phyloP scores from a whole-genome alignment of 2,113 vertebrate genomes.

The Heloderma charlesbogerti region DNA sequence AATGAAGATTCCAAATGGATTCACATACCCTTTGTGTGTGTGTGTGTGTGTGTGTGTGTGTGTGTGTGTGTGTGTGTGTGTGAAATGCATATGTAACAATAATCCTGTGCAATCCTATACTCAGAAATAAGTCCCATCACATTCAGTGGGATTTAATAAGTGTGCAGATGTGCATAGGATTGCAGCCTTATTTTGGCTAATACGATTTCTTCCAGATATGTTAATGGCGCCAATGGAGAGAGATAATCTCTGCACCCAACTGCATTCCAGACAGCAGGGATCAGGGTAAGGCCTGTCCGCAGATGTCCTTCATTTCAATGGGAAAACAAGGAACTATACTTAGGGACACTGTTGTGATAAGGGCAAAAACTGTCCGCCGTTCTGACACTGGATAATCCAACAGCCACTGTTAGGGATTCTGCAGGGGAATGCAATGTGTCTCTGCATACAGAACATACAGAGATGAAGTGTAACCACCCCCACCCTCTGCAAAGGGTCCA shows the following conservation, averaged over 20 bases:
- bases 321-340: not conserved
- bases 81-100: not conserved
- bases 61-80: too few species aligned
- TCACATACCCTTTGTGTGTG: too few species aligned
- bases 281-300: not conserved
- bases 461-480: not conserved
- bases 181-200: not conserved
- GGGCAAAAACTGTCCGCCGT: not conserved
- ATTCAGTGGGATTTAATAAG: not conserved
- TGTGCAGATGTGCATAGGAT: not conserved
- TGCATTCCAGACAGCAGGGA: not conserved
- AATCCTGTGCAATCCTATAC: not conserved
- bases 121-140: not conserved
- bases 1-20: not conserved
- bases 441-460: not conserved
- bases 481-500: not conserved
- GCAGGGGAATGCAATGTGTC: not conserved
- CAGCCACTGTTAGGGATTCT: not conserved
- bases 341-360: not conserved
- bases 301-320: not conserved
- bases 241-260: not conserved
- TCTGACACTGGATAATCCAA: not conserved
- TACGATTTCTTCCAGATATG: not conserved
- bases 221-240: not conserved
- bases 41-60: too few species aligned